Evolutionary conservation across 2,113 vertebrate species (phyloP), one percentile per base, ranked within the genome.

Genomic region (Calypte anna): DNA sequence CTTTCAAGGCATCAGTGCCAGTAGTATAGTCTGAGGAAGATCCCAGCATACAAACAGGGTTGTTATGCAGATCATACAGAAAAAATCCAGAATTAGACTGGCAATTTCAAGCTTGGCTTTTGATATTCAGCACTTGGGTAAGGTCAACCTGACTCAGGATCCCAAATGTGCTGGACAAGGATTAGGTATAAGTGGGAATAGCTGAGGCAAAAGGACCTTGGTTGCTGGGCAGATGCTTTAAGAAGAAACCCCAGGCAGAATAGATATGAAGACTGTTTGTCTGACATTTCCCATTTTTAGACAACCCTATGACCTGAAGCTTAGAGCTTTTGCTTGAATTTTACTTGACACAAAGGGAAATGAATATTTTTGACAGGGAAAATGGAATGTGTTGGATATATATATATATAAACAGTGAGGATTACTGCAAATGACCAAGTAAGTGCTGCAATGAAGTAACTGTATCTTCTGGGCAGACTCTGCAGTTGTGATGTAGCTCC

Each of bases 41-140:
- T 3, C 58, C 16, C 62, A 63, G 50, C 28, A 5, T 24, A 58
- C 0, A 5, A 93, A 69, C 20, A 66, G 55, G 20, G 20, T 80
- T 0, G 1, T 27, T 54, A 1, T 13, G 36, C 46, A 30, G 3
- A 15, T 40, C 10, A 2, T 3, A 66, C 0, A 0, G 67, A 77
- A 27, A 50, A 85, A 88, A 83, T 11, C 8, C 79, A 62, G 75
- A 76, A 43, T 3, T 12, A 30, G 59, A 51, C 30, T 58, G 55
- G 57, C 38, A 91, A 44, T 64, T 83, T 81, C 76, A 75, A 50
- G 25, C 57, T 70, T 88, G 57, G 43, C 10, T 63, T 89, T 79
- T 87, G 81, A 33, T 89, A 87, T 44, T 58, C 40, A 66, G 40
- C 53, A 66, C 48, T 53, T 0, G 9, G 80, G 33, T 54, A 76